Percentiles rank a stretch among this genome's conserved stretches.
Conservation (phyloP, 2,797 vertebrate species). For the Meda fulgida region DNA sequence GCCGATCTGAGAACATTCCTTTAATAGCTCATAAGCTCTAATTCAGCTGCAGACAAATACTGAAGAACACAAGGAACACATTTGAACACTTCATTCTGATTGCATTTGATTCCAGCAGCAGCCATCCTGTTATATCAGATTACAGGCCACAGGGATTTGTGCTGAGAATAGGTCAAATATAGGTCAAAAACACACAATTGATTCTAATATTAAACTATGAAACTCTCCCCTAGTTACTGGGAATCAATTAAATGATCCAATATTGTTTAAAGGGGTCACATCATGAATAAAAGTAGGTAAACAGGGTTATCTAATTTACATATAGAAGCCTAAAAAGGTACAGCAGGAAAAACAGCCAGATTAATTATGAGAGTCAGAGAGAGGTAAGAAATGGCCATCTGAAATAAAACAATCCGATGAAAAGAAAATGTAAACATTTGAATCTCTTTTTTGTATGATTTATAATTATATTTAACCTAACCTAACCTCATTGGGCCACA, state of each 20-base stretch:
- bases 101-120: neutral
- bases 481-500: neutral
- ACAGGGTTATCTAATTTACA: neutral
- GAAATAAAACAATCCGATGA: neutral
- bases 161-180: neutral
- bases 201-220: neutral
- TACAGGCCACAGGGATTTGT: neutral
- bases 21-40: neutral
- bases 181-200: neutral
- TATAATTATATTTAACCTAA: too few species aligned
- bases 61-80: neutral
- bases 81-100: neutral
- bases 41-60: neutral
- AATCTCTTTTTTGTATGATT: too few species aligned
- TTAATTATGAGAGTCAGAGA: neutral
- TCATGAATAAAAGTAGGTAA: neutral
- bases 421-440: neutral
- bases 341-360: neutral
- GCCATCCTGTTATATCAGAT: neutral
- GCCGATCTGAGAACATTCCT: slow-evolving; percentile 1
- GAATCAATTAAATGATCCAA: neutral
- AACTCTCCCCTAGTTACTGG: neutral
- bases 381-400: neutral
- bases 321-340: neutral
- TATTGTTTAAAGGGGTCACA: slow-evolving; percentile 12